Evolutionary conservation across 2,888 invertebrate species (phyloP).

Genomic region (Ormia ochracea): DNA sequence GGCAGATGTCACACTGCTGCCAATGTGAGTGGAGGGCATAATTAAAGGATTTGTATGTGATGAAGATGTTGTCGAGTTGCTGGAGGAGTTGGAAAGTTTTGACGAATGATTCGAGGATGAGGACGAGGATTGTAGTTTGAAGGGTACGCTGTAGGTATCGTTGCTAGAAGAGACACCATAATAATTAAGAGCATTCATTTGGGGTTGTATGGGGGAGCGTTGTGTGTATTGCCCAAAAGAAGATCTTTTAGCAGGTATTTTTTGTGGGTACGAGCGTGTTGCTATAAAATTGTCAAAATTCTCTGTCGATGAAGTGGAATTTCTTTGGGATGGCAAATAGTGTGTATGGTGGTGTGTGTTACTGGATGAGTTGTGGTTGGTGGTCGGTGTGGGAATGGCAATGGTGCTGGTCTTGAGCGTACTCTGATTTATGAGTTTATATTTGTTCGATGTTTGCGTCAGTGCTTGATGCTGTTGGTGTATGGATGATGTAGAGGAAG

Average conservation of each 20-base stretch:
- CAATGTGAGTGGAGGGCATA: constrained; percentile 25
- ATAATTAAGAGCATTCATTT: constrained; percentile 53
- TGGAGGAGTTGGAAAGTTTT: constrained; percentile 60
- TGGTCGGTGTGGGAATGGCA: not conserved
- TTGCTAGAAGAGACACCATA: constrained; percentile 54
- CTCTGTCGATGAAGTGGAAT: constrained; percentile 73
- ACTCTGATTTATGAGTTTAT: constrained; percentile 5
- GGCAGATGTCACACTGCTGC: not conserved
- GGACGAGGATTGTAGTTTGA: constrained; percentile 50
- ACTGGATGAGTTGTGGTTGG: constrained; percentile 41
- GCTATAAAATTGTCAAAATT: constrained; percentile 74
- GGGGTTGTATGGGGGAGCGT: constrained; percentile 52
- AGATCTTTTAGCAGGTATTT: constrained; percentile 46
- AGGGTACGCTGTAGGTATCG: constrained; percentile 49
- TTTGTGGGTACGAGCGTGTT: constrained; percentile 65
- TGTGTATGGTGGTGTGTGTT: constrained; percentile 29
- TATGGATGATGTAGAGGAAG: constrained; percentile 72
- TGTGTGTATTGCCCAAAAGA: constrained; percentile 58
- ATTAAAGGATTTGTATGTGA: constrained; percentile 48
- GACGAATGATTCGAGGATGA: constrained; percentile 60
- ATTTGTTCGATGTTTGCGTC: constrained; percentile 2
- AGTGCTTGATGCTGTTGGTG: constrained; percentile 47
- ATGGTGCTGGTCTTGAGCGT: not conserved
- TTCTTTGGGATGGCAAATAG: constrained; percentile 68
- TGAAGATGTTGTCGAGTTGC: constrained; percentile 62